These are phyloP conservation scores for Drosophila multiciliata DNA, from an alignment of 2,888 invertebrate genomes.

Conservation along the genomic window DNA sequence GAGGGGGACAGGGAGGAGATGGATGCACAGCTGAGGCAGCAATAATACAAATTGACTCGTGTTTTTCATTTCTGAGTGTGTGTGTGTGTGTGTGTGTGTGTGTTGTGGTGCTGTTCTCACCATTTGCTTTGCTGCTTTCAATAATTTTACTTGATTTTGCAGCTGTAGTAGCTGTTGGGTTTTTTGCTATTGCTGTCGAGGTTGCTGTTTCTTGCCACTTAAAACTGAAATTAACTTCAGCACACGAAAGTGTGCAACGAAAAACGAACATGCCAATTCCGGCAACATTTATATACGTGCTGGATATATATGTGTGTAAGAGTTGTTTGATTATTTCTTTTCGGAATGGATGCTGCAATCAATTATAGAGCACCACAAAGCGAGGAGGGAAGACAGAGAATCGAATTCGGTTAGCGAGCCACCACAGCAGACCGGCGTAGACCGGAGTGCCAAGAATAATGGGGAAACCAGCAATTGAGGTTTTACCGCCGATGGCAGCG, in stretches of 20 bases:
- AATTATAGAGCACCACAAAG: constrained; percentile 65
- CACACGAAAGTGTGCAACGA: constrained; percentile 63
- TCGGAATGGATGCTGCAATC: constrained; percentile 76
- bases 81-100: neutral
- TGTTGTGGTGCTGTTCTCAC: constrained; percentile 13
- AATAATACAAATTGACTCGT: constrained; percentile 72
- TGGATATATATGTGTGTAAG: constrained; percentile 12
- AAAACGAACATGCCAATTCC: constrained; percentile 45
- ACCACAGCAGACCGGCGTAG: neutral
- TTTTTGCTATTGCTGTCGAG: constrained; percentile 28
- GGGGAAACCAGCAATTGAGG: constrained; percentile 49
- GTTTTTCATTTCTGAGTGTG: constrained; percentile 50
- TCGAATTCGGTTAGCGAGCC: constrained; percentile 50
- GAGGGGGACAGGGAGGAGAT: constrained; percentile 15
- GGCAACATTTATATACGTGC: constrained; percentile 20
- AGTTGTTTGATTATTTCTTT: constrained; percentile 75
- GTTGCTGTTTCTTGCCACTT: constrained; percentile 48
- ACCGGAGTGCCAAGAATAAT: constrained; percentile 55
- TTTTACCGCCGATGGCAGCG: constrained; percentile 37
- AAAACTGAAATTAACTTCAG: constrained; percentile 74
- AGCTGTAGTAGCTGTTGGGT: constrained; percentile 34
- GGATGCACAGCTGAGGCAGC: constrained; percentile 22
- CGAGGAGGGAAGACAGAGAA: constrained; percentile 23
- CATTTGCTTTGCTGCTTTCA: constrained; percentile 52
- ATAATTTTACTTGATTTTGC: constrained; percentile 59